These are phyloP conservation scores for Druon quercuslanigerum DNA, from an alignment of 1,140 invertebrate species.

Conservation along the genomic window DNA sequence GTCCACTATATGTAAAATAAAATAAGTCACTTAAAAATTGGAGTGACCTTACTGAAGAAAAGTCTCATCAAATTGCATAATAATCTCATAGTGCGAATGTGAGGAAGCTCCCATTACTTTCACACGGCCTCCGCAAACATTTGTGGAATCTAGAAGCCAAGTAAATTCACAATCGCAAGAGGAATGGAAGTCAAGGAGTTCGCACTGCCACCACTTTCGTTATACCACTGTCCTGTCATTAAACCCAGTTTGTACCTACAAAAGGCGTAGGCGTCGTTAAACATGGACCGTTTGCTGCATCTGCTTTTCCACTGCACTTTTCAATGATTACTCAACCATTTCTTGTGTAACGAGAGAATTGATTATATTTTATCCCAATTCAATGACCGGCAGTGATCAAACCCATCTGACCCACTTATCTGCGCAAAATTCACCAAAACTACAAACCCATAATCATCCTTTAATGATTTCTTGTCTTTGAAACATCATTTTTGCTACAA, in stretches of 20 bases:
- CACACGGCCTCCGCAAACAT: constrained; percentile 61
- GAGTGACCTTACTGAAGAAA: constrained; percentile 10
- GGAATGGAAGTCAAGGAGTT: constrained; percentile 45
- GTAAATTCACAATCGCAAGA: constrained; percentile 38
- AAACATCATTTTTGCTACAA: background rate
- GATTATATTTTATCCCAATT: background rate
- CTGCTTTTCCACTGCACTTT: constrained; percentile 15
- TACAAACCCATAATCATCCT: background rate
- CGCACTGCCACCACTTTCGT: constrained; percentile 13
- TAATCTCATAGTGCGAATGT: constrained; percentile 34
- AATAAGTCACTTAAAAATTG: background rate
- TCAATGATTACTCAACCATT: background rate
- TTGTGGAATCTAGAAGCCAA: constrained; percentile 57
- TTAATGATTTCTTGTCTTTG: background rate
- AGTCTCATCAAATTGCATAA: constrained; percentile 39
- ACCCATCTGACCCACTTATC: background rate
- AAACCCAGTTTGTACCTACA: background rate
- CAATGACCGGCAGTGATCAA: background rate
- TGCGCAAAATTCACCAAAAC: background rate
- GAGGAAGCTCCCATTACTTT: constrained; percentile 60
- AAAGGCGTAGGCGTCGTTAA: background rate
- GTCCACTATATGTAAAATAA: background rate
- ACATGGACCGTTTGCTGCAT: background rate
- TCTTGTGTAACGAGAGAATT: background rate
- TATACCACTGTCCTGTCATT: background rate